Evolutionary conservation across 2,797 vertebrate species (phyloP).

Genomic region (Lagodon rhomboides): DNA sequence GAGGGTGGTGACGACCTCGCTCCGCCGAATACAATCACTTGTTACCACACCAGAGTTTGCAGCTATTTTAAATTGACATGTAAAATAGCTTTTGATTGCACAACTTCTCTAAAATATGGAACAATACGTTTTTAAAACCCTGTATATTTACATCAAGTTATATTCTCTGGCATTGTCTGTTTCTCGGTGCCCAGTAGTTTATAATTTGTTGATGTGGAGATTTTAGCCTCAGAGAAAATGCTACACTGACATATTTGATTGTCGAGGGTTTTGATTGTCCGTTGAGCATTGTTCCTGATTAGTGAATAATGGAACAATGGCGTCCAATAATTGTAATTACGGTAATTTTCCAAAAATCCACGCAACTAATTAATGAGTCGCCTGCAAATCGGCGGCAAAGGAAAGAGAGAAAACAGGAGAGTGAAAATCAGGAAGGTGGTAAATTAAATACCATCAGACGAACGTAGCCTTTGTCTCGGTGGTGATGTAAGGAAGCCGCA

Average conservation of each 20-base stretch:
- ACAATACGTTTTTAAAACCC: background rate
- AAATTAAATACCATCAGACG: slow-evolving; percentile 62
- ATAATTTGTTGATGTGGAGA: slow-evolving; percentile 1
- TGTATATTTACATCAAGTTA: slow-evolving; percentile 6
- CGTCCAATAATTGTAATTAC: slow-evolving; percentile 65
- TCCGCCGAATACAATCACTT: background rate
- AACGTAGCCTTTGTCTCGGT: slow-evolving; percentile 55
- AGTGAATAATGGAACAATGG: slow-evolving; percentile 55
- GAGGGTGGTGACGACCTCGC: too few species aligned
- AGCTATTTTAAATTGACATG: background rate
- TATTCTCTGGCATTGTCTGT: background rate
- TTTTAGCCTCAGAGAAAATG: slow-evolving; percentile 17
- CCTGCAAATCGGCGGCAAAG: slow-evolving; percentile 22
- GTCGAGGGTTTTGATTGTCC: slow-evolving; percentile 42
- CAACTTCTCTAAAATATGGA: background rate
- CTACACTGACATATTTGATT: background rate
- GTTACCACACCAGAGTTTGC: too few species aligned
- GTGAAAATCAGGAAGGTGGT: slow-evolving; percentile 55
- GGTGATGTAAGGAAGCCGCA: slow-evolving; percentile 43
- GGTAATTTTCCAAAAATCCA: slow-evolving; percentile 60
- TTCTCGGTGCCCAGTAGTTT: background rate
- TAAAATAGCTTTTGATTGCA: background rate
- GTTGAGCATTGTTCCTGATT: slow-evolving; percentile 52
- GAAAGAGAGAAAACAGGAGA: slow-evolving; percentile 19
- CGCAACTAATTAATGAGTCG: slow-evolving; percentile 63